phyloP scores from a whole-genome alignment of 2,888 invertebrate species.

The Stenichneumon culpator region DNA sequence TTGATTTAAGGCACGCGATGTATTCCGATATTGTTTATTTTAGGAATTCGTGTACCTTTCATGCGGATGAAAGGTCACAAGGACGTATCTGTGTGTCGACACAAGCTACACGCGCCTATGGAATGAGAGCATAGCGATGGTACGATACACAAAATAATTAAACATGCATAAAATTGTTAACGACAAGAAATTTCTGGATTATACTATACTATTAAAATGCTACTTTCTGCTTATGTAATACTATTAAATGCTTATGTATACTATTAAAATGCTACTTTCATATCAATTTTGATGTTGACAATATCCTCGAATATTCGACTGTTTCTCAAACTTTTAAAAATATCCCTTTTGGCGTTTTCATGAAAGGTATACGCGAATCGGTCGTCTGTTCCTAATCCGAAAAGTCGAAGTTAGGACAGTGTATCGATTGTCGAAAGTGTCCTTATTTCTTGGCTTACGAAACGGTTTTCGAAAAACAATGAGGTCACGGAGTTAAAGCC shows the following conservation, averaged over 20 bases:
- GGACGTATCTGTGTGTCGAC: not conserved
- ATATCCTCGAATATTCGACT: not conserved
- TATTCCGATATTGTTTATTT: conserved; percentile 9
- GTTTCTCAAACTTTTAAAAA: not conserved
- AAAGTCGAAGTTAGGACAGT: not conserved
- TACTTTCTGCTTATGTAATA: no score
- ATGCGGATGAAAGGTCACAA: not conserved
- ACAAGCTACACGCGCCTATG: not conserved
- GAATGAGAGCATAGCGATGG: not conserved
- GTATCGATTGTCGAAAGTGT: not conserved
- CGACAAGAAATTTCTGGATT: no score
- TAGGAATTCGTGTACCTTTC: not conserved
- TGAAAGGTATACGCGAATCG: not conserved
- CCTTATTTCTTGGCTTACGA: not conserved
- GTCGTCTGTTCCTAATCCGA: not conserved
- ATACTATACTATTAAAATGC: no score
- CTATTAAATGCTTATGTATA: no score
- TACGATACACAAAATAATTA: not conserved
- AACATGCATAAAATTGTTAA: no score
- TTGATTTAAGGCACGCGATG: not conserved
- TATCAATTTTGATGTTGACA: not conserved
- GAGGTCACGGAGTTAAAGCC: not conserved
- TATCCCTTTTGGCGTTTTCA: not conserved
- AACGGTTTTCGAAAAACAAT: not conserved
- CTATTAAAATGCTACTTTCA: not conserved